Conservation (phyloP, 2,113 vertebrate genomes). For the Ochotona curzoniae region DNA sequence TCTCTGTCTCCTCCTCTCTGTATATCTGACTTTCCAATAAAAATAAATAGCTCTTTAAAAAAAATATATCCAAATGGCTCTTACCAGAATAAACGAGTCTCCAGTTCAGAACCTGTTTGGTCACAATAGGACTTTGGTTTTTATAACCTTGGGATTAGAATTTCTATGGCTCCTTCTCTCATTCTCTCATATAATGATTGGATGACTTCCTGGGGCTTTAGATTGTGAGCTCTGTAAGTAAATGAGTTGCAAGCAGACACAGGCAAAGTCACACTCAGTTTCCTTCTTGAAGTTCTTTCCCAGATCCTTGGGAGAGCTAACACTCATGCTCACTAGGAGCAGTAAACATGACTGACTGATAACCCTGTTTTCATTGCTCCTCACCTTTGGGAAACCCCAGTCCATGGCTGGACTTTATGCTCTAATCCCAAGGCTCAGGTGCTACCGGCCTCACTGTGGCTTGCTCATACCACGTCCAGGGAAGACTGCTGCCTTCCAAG, state of each 20-base stretch:
- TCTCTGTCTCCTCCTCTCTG: no score
- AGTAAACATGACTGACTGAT: background rate
- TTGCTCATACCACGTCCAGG: background rate
- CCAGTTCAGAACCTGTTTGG: background rate
- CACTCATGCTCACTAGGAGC: background rate
- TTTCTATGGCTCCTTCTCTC: background rate
- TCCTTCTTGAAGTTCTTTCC: conserved; percentile 16
- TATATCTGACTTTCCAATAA: no score
- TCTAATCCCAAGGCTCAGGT: background rate
- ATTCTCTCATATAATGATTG: background rate
- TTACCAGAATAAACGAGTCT: no score
- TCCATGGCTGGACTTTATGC: background rate
- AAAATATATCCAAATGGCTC: no score
- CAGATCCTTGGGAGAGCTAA: background rate
- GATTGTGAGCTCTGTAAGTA: conserved; percentile 12
- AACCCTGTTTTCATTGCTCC: background rate
- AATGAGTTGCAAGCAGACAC: background rate
- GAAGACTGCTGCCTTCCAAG: background rate
- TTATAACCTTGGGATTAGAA: background rate
- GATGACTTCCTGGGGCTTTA: background rate
- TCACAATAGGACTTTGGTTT: background rate
- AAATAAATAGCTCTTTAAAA: no score
- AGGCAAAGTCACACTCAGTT: background rate
- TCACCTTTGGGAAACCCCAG: background rate
- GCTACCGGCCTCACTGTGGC: background rate